Percentiles rank a stretch among this genome's conserved stretches.
These are phyloP conservation scores for Amblyornis subalaris DNA, from an alignment of 2,113 vertebrate genomes.

Conservation along the genomic window DNA sequence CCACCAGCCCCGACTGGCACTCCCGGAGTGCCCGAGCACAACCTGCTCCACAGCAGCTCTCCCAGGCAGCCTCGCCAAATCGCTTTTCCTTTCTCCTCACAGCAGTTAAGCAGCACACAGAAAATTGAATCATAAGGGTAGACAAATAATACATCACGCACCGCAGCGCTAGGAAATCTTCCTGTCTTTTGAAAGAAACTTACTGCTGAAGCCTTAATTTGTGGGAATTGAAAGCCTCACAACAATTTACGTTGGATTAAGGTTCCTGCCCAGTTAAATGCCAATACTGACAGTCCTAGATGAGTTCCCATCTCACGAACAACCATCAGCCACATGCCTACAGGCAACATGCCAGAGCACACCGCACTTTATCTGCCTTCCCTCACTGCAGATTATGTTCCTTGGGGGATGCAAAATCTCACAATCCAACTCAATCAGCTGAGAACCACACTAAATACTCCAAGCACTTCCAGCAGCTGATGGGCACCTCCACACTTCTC, in stretches of 20 bases:
- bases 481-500: background rate
- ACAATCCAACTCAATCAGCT: background rate
- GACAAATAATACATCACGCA: slow-evolving; percentile 33
- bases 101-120: slow-evolving; percentile 6
- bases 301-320: background rate
- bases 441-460: background rate
- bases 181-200: slow-evolving; percentile 19
- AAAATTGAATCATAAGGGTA: slow-evolving; percentile 38
- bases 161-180: background rate
- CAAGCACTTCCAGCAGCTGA: background rate
- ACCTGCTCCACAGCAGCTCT: background rate
- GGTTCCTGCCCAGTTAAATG: slow-evolving; percentile 35
- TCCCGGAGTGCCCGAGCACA: accelerated
- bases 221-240: slow-evolving; percentile 31
- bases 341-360: background rate
- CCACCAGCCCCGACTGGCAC: background rate
- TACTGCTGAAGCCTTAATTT: slow-evolving; percentile 44
- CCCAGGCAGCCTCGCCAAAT: accelerated
- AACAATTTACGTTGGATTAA: slow-evolving; percentile 50
- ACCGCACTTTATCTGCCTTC: background rate
- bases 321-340: background rate
- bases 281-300: background rate
- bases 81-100: background rate
- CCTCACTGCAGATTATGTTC: background rate
- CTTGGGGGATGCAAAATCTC: background rate